phyloP scores from a whole-genome alignment of 2,797 vertebrate species.

The Chrosomus eos region DNA sequence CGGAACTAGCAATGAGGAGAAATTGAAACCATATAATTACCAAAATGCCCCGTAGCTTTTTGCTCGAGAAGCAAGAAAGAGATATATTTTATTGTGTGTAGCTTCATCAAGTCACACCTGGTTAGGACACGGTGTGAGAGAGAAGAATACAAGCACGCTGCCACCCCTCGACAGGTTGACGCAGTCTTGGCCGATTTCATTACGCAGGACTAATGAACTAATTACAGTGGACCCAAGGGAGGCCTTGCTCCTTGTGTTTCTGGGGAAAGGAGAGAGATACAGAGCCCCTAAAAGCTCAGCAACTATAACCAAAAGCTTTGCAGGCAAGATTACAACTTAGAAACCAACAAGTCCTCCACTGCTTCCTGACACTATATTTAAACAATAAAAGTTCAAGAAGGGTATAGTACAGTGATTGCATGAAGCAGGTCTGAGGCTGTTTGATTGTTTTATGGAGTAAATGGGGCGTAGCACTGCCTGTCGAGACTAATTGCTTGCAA shows the following conservation, averaged over 20 bases:
- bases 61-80: constrained; percentile 3
- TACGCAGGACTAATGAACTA: constrained; percentile 53
- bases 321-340: too few species aligned
- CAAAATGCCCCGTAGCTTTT: not conserved
- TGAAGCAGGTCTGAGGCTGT: constrained; percentile 23
- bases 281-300: not conserved
- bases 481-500: constrained; percentile 45
- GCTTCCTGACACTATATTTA: not conserved
- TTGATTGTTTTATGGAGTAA: constrained; percentile 43
- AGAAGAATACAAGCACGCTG: not conserved
- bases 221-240: constrained; percentile 50
- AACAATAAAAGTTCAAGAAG: constrained; percentile 34
- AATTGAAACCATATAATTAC: not conserved
- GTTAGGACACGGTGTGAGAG: not conserved
- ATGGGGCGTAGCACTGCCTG: constrained; percentile 36
- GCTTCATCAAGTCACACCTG: constrained; percentile 8
- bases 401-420: not conserved
- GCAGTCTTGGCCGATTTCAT: constrained; percentile 48
- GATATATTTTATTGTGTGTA: not conserved
- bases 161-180: constrained; percentile 1
- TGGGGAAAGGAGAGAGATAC: constrained; percentile 4
- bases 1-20: not conserved
- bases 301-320: not conserved
- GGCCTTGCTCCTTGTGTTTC: constrained; percentile 21
- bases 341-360: not conserved